Evolutionary conservation across 2,888 invertebrate species (phyloP).

Genomic region (Eristalis intricaria): DNA sequence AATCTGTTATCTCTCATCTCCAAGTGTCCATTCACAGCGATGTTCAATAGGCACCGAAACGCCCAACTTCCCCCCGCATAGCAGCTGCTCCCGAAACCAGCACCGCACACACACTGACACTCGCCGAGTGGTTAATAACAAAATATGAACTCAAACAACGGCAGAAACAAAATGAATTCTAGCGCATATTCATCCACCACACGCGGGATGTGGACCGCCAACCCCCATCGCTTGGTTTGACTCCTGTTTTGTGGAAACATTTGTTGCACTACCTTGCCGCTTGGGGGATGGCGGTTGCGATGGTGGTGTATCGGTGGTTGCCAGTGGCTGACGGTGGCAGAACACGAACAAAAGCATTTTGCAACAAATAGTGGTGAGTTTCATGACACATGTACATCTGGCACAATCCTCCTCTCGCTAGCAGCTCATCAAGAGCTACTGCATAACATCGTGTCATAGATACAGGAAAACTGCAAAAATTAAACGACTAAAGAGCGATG

Average conservation of each 20-base stretch:
- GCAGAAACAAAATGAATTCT: slow-evolving; percentile 27
- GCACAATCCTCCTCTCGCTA: slow-evolving; percentile 35
- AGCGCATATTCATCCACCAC: neutral
- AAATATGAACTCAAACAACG: neutral
- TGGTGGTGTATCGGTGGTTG: neutral
- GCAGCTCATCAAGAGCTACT: slow-evolving; percentile 49
- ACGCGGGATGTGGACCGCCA: slow-evolving; percentile 13
- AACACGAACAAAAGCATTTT: slow-evolving; percentile 47
- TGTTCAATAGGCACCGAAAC: neutral
- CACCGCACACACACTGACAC: slow-evolving; percentile 8
- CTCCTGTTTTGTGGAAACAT: slow-evolving; percentile 30
- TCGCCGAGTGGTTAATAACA: slow-evolving; percentile 29
- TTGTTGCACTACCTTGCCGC: slow-evolving; percentile 52
- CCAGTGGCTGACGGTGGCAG: neutral
- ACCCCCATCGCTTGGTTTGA: neutral
- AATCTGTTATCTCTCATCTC: neutral
- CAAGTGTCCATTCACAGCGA: neutral
- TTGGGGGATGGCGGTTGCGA: neutral
- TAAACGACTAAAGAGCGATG: neutral
- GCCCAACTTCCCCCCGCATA: neutral
- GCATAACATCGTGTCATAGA: slow-evolving; percentile 56
- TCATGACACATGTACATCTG: slow-evolving; percentile 56
- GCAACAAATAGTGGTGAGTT: slow-evolving; percentile 55
- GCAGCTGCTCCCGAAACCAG: neutral
- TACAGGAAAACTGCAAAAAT: slow-evolving; percentile 14